Evolutionary conservation across 2,888 invertebrate species (phyloP), one percentile per base, ranked within the genome.

Genomic region (Rhimphoctona megacephalus): DNA sequence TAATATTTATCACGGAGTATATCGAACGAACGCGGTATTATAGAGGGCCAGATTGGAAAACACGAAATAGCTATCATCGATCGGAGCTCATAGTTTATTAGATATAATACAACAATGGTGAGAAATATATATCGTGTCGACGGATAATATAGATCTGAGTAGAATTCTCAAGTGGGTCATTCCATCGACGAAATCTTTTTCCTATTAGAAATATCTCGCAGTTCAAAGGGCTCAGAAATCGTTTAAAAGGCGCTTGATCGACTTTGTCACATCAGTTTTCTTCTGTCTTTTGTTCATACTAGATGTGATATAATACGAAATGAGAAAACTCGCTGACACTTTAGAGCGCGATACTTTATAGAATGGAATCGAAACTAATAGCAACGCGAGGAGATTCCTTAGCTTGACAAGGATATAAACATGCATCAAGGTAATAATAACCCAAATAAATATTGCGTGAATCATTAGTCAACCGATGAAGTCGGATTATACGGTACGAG

Each of bases 371-470:
- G 17, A 19, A 73, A 73, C 8, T 36, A 52, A 14, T 14, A 54
- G 52, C 6, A 33, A 22, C 19, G 19, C 33, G 49, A 19, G 17
- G 19, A 46, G 19, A 70, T 46, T 30, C 33, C 30, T 30, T n/a
- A 33, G 70, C 49, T 70, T 30, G 49, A 30, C 9, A 11, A 46
- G 9, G 19, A 33, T n/a, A 30, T 14, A 8, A 9, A 33, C 30
- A 61, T 30, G 30, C 7, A 17, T 17, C 17, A 61, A 61, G 61
- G 61, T 30, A 70, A 49, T 46, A 30, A 33, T 49, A 49, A 70
- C 70, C 70, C 49, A 70, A 73, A 73, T 73, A 49, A 77, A 72
- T 83, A 78, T 78, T 78, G 30, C 61, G 72, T 30, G 72, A 54
- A 72, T 78, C 66, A 43, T 66, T 64, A 52, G 64, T 83, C 14